These are phyloP conservation scores for Sabatieria punctata DNA, from an alignment of 2,888 invertebrate genomes.

Conservation along the genomic window DNA sequence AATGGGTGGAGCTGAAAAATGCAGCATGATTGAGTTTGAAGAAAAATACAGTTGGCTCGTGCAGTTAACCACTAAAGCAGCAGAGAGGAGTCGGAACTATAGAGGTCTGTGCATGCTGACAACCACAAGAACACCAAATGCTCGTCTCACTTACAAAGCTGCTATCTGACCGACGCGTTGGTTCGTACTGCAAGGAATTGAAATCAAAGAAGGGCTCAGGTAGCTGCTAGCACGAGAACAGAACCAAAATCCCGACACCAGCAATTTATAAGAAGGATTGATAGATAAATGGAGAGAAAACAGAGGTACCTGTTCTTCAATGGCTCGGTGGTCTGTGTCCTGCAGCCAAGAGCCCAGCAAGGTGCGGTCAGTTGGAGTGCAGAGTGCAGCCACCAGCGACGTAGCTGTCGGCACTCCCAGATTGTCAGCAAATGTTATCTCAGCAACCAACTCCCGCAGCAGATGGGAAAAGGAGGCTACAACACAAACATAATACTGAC, in stretches of 20 bases:
- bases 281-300: too few species aligned
- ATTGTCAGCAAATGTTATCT: constrained; percentile 83
- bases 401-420: constrained; percentile 67
- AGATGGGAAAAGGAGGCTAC: constrained; percentile 55
- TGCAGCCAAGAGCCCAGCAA: constrained; percentile 74
- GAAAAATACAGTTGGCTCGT: too few species aligned
- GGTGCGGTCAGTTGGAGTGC: constrained; percentile 72
- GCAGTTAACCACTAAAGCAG: too few species aligned
- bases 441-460: constrained; percentile 70
- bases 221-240: neutral
- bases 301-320: constrained; percentile 74
- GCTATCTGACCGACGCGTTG: neutral
- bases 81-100: too few species aligned
- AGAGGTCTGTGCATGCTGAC: neutral
- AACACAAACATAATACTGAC: constrained; percentile 3
- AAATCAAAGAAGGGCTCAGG: neutral
- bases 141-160: neutral
- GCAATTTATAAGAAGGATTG: neutral
- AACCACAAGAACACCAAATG: neutral
- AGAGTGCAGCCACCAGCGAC: constrained; percentile 59
- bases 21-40: too few species aligned
- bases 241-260: neutral
- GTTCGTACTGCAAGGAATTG: neutral
- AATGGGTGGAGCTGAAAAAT: constrained; percentile 65
- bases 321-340: constrained; percentile 87